Evolutionary conservation across 2,888 invertebrate species (phyloP), one percentile per base, ranked within the genome.

Genomic region (Euproctis similis): DNA sequence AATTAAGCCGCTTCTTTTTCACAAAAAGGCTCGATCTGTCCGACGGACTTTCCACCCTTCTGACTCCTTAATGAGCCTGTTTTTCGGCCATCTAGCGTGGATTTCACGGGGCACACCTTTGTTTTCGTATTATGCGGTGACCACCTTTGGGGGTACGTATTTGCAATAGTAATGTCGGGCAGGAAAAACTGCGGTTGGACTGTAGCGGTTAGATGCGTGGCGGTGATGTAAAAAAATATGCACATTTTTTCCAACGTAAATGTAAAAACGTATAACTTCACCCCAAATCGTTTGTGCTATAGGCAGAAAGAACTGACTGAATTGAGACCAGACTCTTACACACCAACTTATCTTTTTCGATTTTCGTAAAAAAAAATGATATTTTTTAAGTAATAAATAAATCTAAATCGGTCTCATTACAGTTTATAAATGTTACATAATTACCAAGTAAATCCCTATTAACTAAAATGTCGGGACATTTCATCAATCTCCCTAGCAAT

Each of bases 1-100:
- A 84, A 84, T 84, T 84, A 84, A 84, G 78, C 73, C 75, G 72
- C 69, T 80, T 82, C n/a, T n/a, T n/a, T n/a, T 82, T 80, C 77
- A 72, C 72, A 77, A 80, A 81, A 81, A 75, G 69, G 60, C n/a
- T 65, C 59, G 58, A 65, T 63, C 63, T 63, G 62, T 52, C 40
- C 52, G 63, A 69, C 73, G 67, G 74, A 50, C 66, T 77, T 76
- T 77, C 71, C 73, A 73, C 75, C 80, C 81, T 77, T 69, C 63
- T 69, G 78, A 78, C 75, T 80, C 69, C 74, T 76, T 84, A 84
- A 84, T 82, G 82, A 84, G 84, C 68, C 67, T 69, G n/a, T n/a
- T 56, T 67, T 67, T 53, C 59, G 62, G 68, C 69, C 75, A 65
- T 69, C 74, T 70, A 71, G 75, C 71, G 72, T 71, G 67, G 70